A percentile compares a stretch with the other conserved stretches of the same genome.
Conservation (phyloP, 2,888 invertebrate genomes). For the Hanleya hanleyi region DNA sequence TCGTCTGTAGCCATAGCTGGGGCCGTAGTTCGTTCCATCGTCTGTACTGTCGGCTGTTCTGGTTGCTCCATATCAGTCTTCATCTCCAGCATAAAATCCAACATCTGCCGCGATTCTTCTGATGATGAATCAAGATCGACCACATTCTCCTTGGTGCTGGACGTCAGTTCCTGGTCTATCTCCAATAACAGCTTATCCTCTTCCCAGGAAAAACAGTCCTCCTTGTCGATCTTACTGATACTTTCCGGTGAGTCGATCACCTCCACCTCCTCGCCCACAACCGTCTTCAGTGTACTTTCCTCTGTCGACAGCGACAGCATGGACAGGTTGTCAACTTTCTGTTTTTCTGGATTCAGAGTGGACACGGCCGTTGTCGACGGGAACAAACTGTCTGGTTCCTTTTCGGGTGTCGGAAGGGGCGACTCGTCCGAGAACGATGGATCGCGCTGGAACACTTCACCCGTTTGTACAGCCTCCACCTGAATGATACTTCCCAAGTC, state of each 20-base stretch:
- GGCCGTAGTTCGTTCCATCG: neutral
- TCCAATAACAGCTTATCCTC: constrained; percentile 63
- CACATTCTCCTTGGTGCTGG: neutral
- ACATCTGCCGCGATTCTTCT: too few species aligned
- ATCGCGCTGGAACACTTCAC: neutral
- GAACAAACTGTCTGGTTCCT: neutral
- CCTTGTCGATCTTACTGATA: constrained; percentile 61
- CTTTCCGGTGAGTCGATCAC: constrained; percentile 67
- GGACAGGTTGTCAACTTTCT: too few species aligned
- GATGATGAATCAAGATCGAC: too few species aligned
- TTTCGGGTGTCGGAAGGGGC: neutral
- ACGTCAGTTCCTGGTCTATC: constrained; percentile 43
- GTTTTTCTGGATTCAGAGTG: neutral
- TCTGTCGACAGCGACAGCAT: too few species aligned
- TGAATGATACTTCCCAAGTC: constrained; percentile 43
- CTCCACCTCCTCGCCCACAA: constrained; percentile 37
- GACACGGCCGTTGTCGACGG: neutral
- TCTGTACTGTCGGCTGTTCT: neutral
- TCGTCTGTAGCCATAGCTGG: neutral
- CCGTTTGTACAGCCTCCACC: constrained; percentile 50
- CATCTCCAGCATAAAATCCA: too few species aligned
- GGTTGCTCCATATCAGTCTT: too few species aligned
- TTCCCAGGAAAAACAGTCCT: constrained; percentile 69
- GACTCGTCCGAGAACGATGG: neutral
- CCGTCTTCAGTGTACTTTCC: neutral